phyloP scores from a whole-genome alignment of 2,113 vertebrate species.

The Gymnarchus niloticus region DNA sequence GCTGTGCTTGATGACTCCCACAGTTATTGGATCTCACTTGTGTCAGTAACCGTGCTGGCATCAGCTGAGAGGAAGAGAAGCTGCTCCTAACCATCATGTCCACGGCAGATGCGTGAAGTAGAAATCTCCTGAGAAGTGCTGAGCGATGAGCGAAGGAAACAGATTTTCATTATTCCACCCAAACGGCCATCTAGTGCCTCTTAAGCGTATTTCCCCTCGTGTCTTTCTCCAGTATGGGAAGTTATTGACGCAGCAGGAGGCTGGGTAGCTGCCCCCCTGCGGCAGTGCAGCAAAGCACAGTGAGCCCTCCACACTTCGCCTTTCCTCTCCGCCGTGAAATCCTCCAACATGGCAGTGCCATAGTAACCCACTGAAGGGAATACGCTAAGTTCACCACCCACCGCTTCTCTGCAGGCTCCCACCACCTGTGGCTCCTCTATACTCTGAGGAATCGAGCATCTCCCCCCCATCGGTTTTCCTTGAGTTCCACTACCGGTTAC shows the following conservation, averaged over 20 bases:
- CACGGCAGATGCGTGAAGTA: too few species aligned
- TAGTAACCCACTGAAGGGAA: neutral
- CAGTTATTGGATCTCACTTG: neutral
- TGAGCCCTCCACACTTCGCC: neutral
- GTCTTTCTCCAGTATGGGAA: slow-evolving; percentile 3
- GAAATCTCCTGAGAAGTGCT: neutral
- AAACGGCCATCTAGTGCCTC: neutral
- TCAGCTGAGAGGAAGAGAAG: neutral
- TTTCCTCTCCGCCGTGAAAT: neutral
- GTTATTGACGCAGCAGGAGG: neutral
- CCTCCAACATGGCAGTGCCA: neutral
- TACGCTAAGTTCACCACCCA: neutral
- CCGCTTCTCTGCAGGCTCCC: neutral
- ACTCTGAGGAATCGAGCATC: neutral
- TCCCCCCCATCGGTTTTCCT: neutral
- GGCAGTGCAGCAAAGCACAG: neutral
- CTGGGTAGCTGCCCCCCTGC: neutral
- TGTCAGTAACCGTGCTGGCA: neutral
- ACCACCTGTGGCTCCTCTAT: neutral
- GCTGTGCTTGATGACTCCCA: neutral
- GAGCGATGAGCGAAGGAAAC: neutral
- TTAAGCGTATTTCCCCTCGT: neutral
- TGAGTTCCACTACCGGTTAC: too few species aligned
- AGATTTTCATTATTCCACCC: neutral
- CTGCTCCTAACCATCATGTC: neutral